These are phyloP conservation scores for Ormyrus thymus DNA, from an alignment of 2,888 invertebrate genomes.

Conservation along the genomic window DNA sequence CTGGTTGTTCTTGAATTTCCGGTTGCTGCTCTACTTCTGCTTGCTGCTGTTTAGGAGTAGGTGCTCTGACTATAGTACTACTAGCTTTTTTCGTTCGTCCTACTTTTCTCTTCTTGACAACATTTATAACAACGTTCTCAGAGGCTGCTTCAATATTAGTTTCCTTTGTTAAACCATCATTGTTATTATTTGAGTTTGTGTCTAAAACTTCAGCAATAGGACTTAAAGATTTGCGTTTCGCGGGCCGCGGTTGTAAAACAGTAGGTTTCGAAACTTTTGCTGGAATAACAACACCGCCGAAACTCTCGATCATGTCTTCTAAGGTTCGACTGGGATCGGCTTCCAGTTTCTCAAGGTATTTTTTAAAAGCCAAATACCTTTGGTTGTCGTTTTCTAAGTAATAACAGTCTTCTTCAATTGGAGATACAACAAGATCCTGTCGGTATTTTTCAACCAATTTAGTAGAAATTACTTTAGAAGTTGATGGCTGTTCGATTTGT, in stretches of 20 bases:
- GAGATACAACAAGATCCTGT: conserved; percentile 28
- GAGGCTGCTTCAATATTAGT: conserved; percentile 41
- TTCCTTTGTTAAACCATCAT: conserved; percentile 62
- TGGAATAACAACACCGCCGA: conserved; percentile 60
- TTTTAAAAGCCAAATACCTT: conserved; percentile 63
- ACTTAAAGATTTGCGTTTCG: conserved; percentile 66
- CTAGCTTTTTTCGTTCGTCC: conserved; percentile 62
- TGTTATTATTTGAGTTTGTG: conserved; percentile 69
- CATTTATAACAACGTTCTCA: conserved; percentile 55
- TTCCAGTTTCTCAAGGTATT: conserved; percentile 64
- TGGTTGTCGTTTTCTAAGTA: conserved; percentile 67
- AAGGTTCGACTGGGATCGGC: conserved; percentile 56
- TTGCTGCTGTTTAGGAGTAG: background rate
- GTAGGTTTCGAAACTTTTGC: conserved; percentile 60
- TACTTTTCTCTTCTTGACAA: conserved; percentile 65
- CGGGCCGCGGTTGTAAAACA: conserved; percentile 63
- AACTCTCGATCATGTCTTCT: conserved; percentile 63
- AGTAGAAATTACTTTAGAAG: background rate
- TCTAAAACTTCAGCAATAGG: conserved; percentile 67
- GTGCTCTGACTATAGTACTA: conserved; percentile 8
- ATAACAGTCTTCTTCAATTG: conserved; percentile 65
- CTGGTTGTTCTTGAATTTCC: background rate
- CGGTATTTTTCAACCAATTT: background rate
- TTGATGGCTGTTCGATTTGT: conserved; percentile 9
- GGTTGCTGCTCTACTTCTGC: too few relatives aligned